Evolutionary conservation across 1,140 invertebrate genomes (phyloP).

Genomic region (Zaprionus camerounensis): DNA sequence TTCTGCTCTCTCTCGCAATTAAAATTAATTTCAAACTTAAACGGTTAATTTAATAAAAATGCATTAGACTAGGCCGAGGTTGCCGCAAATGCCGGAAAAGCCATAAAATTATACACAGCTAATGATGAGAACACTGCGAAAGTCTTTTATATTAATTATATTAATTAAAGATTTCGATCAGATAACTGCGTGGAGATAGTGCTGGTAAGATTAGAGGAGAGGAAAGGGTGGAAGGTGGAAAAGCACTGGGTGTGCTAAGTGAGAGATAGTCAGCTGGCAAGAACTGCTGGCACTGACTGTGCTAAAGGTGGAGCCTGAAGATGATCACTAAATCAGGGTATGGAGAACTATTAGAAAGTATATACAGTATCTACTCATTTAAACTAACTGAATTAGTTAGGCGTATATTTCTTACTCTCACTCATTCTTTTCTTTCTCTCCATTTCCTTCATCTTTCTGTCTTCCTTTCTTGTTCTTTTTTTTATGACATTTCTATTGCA

Average conservation of each 20-base stretch:
- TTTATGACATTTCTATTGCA: background rate
- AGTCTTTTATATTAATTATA: constrained; percentile 45
- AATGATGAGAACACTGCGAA: constrained; percentile 36
- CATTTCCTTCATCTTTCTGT: background rate
- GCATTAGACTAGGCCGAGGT: constrained; percentile 41
- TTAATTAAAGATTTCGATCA: constrained; percentile 45
- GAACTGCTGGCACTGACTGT: background rate
- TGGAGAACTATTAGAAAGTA: background rate
- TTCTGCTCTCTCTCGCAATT: constrained; percentile 51
- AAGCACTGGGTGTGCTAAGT: background rate
- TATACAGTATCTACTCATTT: accelerated
- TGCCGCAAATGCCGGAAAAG: background rate
- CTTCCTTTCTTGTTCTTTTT: background rate
- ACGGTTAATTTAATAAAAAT: constrained; percentile 62
- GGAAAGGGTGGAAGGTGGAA: background rate
- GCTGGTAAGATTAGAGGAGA: background rate
- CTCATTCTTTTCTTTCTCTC: no score
- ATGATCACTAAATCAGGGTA: background rate
- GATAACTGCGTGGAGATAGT: constrained; percentile 18
- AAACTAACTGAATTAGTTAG: no score
- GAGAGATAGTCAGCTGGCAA: constrained; percentile 7
- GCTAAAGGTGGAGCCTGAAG: background rate
- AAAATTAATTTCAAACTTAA: constrained; percentile 72
- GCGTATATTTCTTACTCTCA: no score
- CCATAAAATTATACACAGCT: constrained; percentile 39